These are phyloP conservation scores for Leptodactylus fuscus DNA, from an alignment of 2,113 vertebrate genomes.

Conservation along the genomic window DNA sequence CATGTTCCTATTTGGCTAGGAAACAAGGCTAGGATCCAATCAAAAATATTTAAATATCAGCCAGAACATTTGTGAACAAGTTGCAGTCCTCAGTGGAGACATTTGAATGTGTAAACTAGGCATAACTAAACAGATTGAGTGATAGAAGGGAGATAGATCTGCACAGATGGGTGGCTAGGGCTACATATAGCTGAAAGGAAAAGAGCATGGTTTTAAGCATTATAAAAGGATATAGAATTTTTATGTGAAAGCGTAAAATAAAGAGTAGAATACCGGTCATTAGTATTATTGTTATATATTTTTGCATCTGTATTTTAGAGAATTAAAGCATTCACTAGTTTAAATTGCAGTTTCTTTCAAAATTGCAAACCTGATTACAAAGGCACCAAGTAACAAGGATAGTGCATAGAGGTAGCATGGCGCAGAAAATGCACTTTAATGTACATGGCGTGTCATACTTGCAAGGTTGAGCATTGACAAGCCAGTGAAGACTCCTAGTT, in stretches of 20 bases:
- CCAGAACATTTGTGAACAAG: conserved; percentile 56
- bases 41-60: conserved; percentile 58
- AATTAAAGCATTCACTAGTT: too few species aligned
- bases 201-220: not conserved
- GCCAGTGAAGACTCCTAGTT: too few species aligned
- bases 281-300: not conserved
- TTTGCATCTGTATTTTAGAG: too few species aligned
- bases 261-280: not conserved
- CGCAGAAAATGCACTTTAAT: too few species aligned
- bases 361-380: too few species aligned
- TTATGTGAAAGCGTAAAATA: not conserved
- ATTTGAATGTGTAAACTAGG: conserved; percentile 53
- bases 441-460: too few species aligned
- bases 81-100: conserved; percentile 38
- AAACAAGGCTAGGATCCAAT: conserved; percentile 48
- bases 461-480: too few species aligned
- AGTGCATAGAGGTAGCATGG: too few species aligned
- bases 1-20: conserved; percentile 52
- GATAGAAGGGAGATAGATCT: conserved; percentile 2
- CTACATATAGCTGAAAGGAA: conserved; percentile 30
- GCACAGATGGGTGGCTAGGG: conserved; percentile 38
- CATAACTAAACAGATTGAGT: conserved; percentile 48
- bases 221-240: not conserved
- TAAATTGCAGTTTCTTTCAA: too few species aligned
- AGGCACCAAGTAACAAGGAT: too few species aligned